Conservation (phyloP, 37 sponge, comb jelly and placozoan genomes). For the Theonella swinhoei region DNA sequence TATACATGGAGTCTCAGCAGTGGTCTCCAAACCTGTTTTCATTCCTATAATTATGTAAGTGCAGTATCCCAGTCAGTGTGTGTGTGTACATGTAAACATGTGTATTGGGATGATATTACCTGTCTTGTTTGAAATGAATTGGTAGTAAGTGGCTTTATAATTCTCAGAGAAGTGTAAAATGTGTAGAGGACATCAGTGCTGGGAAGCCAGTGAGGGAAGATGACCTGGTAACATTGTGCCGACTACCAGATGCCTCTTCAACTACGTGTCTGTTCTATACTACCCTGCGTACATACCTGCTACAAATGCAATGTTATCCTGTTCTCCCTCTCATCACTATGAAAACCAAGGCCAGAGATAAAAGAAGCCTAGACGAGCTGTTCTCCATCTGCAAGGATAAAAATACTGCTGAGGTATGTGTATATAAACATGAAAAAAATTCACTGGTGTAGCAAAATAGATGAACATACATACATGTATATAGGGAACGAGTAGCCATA, state of each 20-base stretch:
- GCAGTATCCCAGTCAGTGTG: no score
- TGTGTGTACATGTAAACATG: no score
- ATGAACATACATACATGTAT: no score
- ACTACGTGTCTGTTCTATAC: conserved; percentile 25
- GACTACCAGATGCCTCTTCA: conserved; percentile 20
- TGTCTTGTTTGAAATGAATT: no score
- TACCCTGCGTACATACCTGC: conserved; percentile 1
- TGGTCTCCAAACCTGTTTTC: no score
- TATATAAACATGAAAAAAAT: not conserved
- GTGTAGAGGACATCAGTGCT: conserved; percentile 23
- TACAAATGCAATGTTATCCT: conserved; percentile 45
- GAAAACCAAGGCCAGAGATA: not conserved
- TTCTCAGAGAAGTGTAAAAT: conserved; percentile 52
- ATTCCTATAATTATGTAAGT: no score
- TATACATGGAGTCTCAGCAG: no score
- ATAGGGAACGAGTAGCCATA: no score
- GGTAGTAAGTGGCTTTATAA: no score
- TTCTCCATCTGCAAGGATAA: conserved; percentile 13
- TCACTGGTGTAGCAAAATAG: no score
- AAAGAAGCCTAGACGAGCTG: conserved; percentile 3
- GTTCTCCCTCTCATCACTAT: conserved; percentile 35
- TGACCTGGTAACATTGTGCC: conserved; percentile 22
- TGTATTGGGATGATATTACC: no score
- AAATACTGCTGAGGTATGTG: conserved; percentile 46
- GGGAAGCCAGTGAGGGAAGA: conserved; percentile 28